phyloP scores from a whole-genome alignment of 2,888 invertebrate genomes.

The Hyppa rectilinea region DNA sequence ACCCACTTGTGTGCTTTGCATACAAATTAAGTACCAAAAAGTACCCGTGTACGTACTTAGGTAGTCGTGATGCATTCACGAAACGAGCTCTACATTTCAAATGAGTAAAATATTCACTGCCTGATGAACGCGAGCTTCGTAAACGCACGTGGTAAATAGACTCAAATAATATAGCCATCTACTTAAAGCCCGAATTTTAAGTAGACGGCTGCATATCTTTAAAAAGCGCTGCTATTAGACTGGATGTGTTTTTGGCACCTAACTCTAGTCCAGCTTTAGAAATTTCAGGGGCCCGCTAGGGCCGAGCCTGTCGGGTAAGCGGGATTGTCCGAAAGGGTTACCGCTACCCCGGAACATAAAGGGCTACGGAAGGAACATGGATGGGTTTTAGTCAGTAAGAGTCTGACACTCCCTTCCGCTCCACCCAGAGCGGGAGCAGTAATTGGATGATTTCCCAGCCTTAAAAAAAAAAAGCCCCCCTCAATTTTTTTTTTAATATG shows the following conservation, averaged over 20 bases:
- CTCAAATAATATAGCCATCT: not conserved
- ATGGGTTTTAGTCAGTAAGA: too few relatives aligned
- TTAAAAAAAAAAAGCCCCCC: too few relatives aligned
- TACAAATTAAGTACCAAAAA: conserved; percentile 34
- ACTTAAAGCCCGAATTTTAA: not conserved
- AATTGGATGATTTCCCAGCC: too few relatives aligned
- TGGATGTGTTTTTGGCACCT: not conserved
- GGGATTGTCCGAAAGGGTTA: too few relatives aligned
- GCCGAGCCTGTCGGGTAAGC: too few relatives aligned
- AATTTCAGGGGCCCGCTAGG: too few relatives aligned
- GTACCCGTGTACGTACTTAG: conserved; percentile 10
- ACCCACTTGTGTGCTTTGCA: conserved; percentile 16
- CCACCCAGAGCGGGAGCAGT: too few relatives aligned
- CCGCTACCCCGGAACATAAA: too few relatives aligned
- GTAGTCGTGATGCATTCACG: conserved; percentile 50
- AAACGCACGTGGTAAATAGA: conserved; percentile 38
- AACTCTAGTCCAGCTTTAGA: not conserved
- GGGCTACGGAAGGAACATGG: too few relatives aligned
- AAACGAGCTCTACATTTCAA: conserved; percentile 51
- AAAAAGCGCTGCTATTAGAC: not conserved
- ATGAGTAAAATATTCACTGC: conserved; percentile 56
- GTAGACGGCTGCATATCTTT: not conserved
- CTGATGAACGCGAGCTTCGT: conserved; percentile 36
- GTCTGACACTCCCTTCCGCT: too few relatives aligned
- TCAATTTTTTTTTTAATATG: too few relatives aligned